These are phyloP conservation scores for Hiodon alosoides DNA, from an alignment of 2,113 vertebrate genomes.

Conservation along the genomic window DNA sequence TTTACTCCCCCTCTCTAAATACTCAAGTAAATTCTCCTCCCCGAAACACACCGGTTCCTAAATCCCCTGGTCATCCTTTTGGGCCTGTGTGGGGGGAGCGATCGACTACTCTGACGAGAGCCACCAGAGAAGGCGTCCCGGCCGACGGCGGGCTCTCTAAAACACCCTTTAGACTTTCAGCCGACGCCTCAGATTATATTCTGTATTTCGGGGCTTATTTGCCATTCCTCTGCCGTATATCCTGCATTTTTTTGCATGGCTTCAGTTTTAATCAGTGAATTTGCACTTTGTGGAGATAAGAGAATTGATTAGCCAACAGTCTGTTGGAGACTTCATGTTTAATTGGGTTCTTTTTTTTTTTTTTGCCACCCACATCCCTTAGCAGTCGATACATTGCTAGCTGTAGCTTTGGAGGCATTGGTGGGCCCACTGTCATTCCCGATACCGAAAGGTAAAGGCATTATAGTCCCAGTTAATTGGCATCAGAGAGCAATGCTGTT, in stretches of 20 bases:
- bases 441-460: slow-evolving; percentile 68
- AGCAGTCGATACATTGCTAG: slow-evolving; percentile 53
- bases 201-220: slow-evolving; percentile 30
- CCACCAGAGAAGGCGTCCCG: not conserved
- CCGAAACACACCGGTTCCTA: not conserved
- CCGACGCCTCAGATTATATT: slow-evolving; percentile 30
- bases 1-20: not conserved
- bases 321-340: slow-evolving; percentile 52
- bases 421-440: slow-evolving; percentile 44
- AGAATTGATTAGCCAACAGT: slow-evolving; percentile 59
- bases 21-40: no score
- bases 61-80: slow-evolving; percentile 4
- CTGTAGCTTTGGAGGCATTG: slow-evolving; percentile 56
- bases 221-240: slow-evolving; percentile 36
- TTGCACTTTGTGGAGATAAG: slow-evolving; percentile 65
- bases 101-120: not conserved
- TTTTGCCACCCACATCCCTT: slow-evolving; percentile 40
- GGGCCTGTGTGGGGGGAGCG: not conserved
- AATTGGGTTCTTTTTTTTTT: slow-evolving; percentile 42
- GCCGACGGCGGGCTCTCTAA: slow-evolving; percentile 18
- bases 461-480: slow-evolving; percentile 65
- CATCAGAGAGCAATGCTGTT: slow-evolving; percentile 59
- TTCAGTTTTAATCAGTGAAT: slow-evolving; percentile 59
- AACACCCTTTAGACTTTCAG: slow-evolving; percentile 15
- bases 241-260: slow-evolving; percentile 35